A percentile compares a stretch with the other conserved stretches of the same genome.
phyloP scores from a whole-genome alignment of 2,113 vertebrate species.

The Apodemus speciosus region DNA sequence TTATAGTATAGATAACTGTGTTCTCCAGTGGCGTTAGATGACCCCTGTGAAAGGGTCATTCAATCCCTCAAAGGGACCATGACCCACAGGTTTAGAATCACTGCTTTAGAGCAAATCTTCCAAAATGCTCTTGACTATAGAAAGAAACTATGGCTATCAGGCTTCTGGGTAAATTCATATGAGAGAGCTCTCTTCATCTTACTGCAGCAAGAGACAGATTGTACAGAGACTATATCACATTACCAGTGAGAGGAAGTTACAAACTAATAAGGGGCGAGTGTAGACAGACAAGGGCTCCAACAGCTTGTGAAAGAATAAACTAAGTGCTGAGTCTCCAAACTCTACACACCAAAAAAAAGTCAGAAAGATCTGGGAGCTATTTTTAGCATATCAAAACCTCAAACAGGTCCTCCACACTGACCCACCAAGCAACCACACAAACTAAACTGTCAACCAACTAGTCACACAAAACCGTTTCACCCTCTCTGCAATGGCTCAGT shows the following conservation, averaged over 20 bases:
- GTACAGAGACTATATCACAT: not conserved
- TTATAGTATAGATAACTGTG: not conserved
- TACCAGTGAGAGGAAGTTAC: not conserved
- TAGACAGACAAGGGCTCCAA: not conserved
- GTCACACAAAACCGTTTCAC: not conserved
- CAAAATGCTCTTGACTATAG: conserved; percentile 23
- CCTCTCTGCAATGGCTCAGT: not conserved
- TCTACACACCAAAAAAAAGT: not conserved
- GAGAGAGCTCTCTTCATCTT: not conserved
- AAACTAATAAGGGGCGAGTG: not conserved
- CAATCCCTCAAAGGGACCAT: not conserved
- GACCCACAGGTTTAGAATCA: not conserved
- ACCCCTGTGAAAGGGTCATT: not conserved
- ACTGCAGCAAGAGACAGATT: not conserved
- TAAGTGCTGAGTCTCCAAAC: not conserved
- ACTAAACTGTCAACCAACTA: conserved; percentile 23
- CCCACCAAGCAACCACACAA: not conserved
- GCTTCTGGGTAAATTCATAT: not conserved
- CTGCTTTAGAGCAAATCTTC: not conserved
- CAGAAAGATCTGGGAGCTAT: conserved; percentile 11
- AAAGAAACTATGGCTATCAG: not conserved
- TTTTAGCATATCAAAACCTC: conserved; percentile 17
- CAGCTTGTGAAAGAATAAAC: not conserved
- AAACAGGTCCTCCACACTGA: conserved; percentile 23
- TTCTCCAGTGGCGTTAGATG: not conserved